Percentiles rank a stretch among this genome's conserved stretches.
These are phyloP conservation scores for Menidia beryllina DNA, from an alignment of 2,113 vertebrate genomes.

Conservation along the genomic window DNA sequence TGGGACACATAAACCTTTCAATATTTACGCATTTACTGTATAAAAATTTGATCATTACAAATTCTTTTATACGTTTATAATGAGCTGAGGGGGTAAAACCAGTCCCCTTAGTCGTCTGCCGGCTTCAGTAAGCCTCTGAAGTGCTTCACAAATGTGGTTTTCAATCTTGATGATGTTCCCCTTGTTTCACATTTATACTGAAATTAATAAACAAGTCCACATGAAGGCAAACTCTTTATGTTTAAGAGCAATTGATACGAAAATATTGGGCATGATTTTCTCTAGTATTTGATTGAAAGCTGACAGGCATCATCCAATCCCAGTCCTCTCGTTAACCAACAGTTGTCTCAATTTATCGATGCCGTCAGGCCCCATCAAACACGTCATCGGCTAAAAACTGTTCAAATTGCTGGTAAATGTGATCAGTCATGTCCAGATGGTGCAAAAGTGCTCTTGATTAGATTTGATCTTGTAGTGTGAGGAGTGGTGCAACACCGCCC, in stretches of 20 bases:
- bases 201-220: no score
- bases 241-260: no score
- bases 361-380: no score
- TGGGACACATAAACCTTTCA: constrained; percentile 12
- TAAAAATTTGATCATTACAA: neutral
- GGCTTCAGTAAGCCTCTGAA: neutral
- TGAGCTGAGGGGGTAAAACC: neutral
- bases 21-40: constrained; percentile 16
- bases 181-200: no score
- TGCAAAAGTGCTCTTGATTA: no score
- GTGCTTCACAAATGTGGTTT: constrained; percentile 7
- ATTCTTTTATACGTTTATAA: constrained; percentile 38
- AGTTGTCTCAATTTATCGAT: no score
- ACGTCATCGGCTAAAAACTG: no score
- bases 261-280: neutral
- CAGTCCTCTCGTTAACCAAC: neutral
- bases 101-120: constrained; percentile 19
- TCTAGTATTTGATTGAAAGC: no score
- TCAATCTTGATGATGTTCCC: neutral
- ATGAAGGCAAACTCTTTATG: no score
- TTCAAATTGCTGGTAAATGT: neutral
- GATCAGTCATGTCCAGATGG: neutral
- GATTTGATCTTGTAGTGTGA: no score
- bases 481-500: constrained; percentile 38
- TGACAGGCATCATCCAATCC: neutral